A percentile compares a stretch with the other conserved stretches of the same genome.
These are phyloP conservation scores for Calephelis nemesis DNA, from an alignment of 1,140 invertebrate species.

Conservation along the genomic window DNA sequence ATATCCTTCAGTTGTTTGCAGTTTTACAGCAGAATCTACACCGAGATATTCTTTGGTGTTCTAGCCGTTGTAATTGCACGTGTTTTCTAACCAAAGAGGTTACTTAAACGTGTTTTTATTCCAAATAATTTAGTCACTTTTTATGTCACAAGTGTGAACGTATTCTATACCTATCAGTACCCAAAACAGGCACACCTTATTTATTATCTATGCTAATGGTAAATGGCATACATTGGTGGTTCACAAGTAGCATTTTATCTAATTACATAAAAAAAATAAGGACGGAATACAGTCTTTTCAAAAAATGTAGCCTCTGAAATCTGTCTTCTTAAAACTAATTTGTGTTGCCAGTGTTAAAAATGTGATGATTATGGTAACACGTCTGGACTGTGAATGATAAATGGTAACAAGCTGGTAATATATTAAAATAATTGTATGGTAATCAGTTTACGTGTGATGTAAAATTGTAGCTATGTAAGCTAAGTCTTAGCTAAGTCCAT, in stretches of 20 bases:
- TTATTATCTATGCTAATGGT: constrained; percentile 2
- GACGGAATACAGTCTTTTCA: constrained; percentile 28
- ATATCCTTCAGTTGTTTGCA: background rate
- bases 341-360: no score
- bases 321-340: constrained; percentile 19
- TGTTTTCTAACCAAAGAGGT: constrained; percentile 30
- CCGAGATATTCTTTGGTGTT: constrained; percentile 67
- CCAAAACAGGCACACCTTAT: constrained; percentile 3
- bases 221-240: constrained; percentile 8
- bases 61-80: constrained; percentile 65
- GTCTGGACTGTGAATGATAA: background rate
- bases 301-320: constrained; percentile 24
- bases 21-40: constrained; percentile 18
- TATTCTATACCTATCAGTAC: constrained; percentile 7
- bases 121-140: constrained; percentile 6
- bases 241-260: background rate
- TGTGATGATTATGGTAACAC: background rate
- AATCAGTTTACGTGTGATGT: constrained; percentile 14
- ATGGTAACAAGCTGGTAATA: constrained; percentile 19
- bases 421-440: constrained; percentile 13
- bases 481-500: constrained; percentile 11
- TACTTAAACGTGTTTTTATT: background rate
- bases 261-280: background rate
- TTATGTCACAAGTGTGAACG: background rate
- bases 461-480: background rate